Base-by-base conservation (phyloP, 2,113 vertebrate species). In the Cepphus grylle region DNA sequence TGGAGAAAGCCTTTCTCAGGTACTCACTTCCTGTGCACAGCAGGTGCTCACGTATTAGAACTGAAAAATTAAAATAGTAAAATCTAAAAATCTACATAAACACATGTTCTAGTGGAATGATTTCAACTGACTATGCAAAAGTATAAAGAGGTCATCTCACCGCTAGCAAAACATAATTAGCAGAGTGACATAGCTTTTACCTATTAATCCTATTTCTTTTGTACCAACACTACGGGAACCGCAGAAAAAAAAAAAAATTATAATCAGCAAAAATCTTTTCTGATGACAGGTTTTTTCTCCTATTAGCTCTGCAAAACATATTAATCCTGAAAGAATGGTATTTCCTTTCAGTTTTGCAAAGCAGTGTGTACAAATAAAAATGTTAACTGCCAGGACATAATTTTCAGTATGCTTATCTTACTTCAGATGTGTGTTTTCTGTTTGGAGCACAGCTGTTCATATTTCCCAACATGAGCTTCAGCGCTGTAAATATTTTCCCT, bases 321-420 rank as follows among this genome's bases (percentile, higher is more conserved):
- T 78, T 93, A 98, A 97, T 96, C 95, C 95, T 97, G 66, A 88
- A 97, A 97, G 95, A 96, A 93, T 21, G 70, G 71, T 93, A 91
- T 78, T 97, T 96, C 87, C 58, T 95, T 92, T 97, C 59, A 58
- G 71, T 79, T 98, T 96, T 97, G 90, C 95, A 93, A 76, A 98
- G 94, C 88, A 97, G 71, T 55, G 29, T 88, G 85, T 81, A 95
- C 96, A 96, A 96, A 97, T 97, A 96, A 97, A 97, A 97, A 97
- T 3, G 36, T 94, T 98, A 96, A 97, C 90, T 93, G 95, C 94
- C 96, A 95, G 72, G 91, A 93, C 88, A 86, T 96, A 92, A 93
- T 93, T 96, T 97, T 95, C 94, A 93, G 96, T 83, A 67, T 78
- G 91, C 88, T 94, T 88, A 92, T 95, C 88, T 92, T 92, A 79